Evolutionary conservation across 2,888 invertebrate genomes (phyloP).

Genomic region (Ischnura elegans): DNA sequence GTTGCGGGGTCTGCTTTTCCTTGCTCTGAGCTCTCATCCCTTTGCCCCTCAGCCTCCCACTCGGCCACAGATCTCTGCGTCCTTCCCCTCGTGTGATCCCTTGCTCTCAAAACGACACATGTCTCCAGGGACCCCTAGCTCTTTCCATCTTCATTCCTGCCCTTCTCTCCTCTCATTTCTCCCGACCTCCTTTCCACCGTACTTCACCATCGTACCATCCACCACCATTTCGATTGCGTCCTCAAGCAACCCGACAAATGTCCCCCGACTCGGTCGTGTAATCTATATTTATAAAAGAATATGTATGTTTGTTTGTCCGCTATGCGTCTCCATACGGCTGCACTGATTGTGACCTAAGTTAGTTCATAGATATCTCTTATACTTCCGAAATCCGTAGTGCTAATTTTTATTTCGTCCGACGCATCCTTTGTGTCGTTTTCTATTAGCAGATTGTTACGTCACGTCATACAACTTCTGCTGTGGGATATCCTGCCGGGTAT

Average conservation of each 20-base stretch:
- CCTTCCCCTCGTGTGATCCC: slow-evolving; percentile 16
- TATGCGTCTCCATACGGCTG: no score
- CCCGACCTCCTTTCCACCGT: not conserved
- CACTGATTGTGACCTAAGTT: no score
- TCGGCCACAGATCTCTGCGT: not conserved
- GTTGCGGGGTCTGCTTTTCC: not conserved
- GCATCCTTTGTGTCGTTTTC: no score
- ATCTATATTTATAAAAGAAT: no score
- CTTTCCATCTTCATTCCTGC: not conserved
- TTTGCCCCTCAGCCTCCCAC: not conserved
- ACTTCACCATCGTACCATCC: not conserved
- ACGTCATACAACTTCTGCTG: no score
- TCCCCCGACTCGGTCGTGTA: not conserved
- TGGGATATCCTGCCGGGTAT: no score
- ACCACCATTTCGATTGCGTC: not conserved
- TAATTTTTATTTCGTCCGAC: no score
- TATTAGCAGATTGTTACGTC: no score
- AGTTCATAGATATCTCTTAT: no score
- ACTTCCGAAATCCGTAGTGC: no score
- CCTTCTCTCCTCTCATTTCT: not conserved
- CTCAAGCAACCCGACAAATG: not conserved
- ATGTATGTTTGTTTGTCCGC: no score
- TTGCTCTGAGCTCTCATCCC: not conserved
- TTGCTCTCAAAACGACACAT: slow-evolving; percentile 17
- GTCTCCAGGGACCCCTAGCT: slow-evolving; percentile 21